phyloP scores from a whole-genome alignment of 2,113 vertebrate genomes.

The Panthera uncia region DNA sequence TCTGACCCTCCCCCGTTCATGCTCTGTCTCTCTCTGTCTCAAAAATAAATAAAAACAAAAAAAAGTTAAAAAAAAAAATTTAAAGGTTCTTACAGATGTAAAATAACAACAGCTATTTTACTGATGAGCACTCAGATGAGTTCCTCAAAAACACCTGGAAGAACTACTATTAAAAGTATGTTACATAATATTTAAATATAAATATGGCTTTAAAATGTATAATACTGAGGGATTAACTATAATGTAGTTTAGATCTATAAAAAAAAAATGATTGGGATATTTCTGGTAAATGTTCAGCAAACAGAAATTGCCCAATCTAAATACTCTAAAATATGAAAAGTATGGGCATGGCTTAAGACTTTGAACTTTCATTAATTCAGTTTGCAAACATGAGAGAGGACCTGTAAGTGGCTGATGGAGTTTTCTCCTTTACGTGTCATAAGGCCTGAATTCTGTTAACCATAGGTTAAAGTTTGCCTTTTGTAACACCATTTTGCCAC shows the following conservation, averaged over 20 bases:
- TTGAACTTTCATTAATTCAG: conserved; percentile 31
- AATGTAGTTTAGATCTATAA: background rate
- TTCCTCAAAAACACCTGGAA: conserved; percentile 21
- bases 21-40: too few species aligned
- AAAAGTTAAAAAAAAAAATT: background rate
- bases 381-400: conserved; percentile 1
- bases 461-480: conserved; percentile 5
- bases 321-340: background rate
- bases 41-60: too few species aligned
- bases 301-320: background rate
- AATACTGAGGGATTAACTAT: background rate
- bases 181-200: background rate
- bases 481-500: background rate
- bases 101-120: conserved; percentile 20
- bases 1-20: too few species aligned
- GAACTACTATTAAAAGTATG: conserved; percentile 45
- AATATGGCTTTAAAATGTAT: conserved; percentile 1
- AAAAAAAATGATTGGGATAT: conserved; percentile 10
- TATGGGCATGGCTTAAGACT: background rate
- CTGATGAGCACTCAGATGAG: background rate
- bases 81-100: background rate
- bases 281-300: conserved; percentile 32
- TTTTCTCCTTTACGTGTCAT: background rate
- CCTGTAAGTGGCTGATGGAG: background rate
- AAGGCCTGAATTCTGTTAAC: conserved; percentile 22